A percentile compares a stretch with the other conserved stretches of the same genome.
Evolutionary conservation across 1,140 invertebrate species (phyloP).

Genomic region (Pogonomyrmex barbatus): DNA sequence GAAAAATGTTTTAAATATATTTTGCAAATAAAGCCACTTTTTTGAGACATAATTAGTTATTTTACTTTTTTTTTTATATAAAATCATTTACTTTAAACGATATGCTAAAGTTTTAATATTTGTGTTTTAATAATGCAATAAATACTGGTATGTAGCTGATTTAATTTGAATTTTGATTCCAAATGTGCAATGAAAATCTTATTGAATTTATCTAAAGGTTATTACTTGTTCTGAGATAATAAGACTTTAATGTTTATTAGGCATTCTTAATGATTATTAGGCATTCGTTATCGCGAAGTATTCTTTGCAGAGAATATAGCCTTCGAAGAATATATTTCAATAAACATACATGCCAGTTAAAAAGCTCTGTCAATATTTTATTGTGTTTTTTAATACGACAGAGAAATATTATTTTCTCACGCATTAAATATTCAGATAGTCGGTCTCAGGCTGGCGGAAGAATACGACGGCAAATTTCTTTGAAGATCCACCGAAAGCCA

Average conservation of each 20-base stretch:
- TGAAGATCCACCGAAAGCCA: slow-evolving; percentile 71
- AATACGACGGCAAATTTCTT: slow-evolving; percentile 67
- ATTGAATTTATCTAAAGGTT: background rate
- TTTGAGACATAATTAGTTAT: background rate
- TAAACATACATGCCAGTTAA: background rate
- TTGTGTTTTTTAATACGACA: slow-evolving; percentile 6
- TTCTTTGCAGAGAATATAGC: background rate
- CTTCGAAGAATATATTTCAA: background rate
- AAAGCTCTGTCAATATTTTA: background rate
- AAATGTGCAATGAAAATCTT: background rate
- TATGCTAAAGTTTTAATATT: background rate
- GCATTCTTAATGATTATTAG: background rate
- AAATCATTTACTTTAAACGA: background rate
- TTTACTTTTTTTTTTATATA: background rate
- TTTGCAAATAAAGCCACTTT: background rate
- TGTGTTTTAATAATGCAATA: background rate
- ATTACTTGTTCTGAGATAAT: background rate
- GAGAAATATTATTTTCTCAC: slow-evolving; percentile 20
- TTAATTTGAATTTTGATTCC: background rate
- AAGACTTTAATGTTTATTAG: background rate
- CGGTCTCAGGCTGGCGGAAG: slow-evolving; percentile 13
- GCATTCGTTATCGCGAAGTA: background rate
- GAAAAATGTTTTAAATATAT: background rate
- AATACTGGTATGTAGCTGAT: background rate
- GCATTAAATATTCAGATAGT: slow-evolving; percentile 22